Evolutionary conservation across 2,797 vertebrate species (phyloP).

Genomic region (Coregonus ussuriensis): DNA sequence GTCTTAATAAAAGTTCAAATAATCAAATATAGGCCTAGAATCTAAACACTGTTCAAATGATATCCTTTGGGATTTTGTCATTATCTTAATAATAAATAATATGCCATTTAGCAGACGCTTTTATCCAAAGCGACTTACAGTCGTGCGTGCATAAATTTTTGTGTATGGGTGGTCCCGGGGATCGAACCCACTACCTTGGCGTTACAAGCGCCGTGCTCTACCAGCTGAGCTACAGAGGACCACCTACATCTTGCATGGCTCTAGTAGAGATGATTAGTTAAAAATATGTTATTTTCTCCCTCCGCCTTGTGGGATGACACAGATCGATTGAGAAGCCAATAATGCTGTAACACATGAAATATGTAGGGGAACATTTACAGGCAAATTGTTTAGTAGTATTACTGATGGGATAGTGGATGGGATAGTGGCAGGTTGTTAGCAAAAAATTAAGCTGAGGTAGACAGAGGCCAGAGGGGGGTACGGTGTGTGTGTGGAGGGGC

Average conservation of each 20-base stretch:
- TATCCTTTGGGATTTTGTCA: background rate
- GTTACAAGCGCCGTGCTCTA: too few species aligned
- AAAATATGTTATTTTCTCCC: background rate
- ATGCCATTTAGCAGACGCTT: too few species aligned
- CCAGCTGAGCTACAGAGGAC: too few species aligned
- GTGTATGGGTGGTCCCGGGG: too few species aligned
- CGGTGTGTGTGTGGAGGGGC: background rate
- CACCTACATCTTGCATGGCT: background rate
- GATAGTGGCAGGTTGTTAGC: constrained; percentile 70
- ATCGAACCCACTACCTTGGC: too few species aligned
- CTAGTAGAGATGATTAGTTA: background rate
- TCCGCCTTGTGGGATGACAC: background rate
- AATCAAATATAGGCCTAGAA: background rate
- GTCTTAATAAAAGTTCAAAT: background rate
- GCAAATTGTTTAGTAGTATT: constrained; percentile 41
- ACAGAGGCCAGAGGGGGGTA: background rate
- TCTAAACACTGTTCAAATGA: background rate
- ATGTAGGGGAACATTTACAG: too few species aligned
- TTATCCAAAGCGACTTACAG: too few species aligned
- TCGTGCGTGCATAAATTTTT: too few species aligned
- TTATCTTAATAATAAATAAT: background rate
- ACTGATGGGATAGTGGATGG: constrained; percentile 53
- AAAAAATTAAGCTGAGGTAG: constrained; percentile 37
- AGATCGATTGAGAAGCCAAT: background rate
- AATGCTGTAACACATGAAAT: too few species aligned